These are phyloP conservation scores for Anisognathus igniventris DNA, from an alignment of 2,797 vertebrate genomes.

Conservation along the genomic window DNA sequence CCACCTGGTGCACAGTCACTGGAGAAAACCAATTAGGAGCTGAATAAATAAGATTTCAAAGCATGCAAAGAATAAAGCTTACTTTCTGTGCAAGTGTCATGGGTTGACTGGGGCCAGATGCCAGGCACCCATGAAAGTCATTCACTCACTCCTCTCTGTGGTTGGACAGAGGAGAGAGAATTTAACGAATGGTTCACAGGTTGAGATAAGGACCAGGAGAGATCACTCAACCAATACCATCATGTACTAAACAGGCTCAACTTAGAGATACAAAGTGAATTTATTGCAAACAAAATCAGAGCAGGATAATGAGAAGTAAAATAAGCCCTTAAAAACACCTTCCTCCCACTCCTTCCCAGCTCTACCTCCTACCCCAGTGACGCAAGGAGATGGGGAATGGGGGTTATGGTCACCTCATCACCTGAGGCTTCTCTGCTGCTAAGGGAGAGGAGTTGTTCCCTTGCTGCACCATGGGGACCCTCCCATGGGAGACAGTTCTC, in stretches of 20 bases:
- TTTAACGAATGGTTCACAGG: accelerated
- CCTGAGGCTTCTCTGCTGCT: background rate
- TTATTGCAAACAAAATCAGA: background rate
- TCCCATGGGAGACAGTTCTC: background rate
- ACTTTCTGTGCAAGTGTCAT: background rate
- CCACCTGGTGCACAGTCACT: background rate
- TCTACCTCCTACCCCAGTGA: background rate
- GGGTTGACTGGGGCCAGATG: background rate
- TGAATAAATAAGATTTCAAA: background rate
- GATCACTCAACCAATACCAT: background rate
- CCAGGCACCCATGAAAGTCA: accelerated
- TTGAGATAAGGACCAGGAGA: background rate
- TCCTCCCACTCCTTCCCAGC: background rate
- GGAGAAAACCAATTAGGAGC: background rate
- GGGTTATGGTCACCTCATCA: background rate
- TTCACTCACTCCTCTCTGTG: background rate
- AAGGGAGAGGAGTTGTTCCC: background rate
- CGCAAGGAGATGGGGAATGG: accelerated
- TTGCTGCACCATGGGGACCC: background rate
- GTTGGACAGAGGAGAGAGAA: background rate
- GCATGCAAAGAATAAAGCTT: background rate
- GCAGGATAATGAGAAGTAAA: background rate
- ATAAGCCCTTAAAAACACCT: background rate
- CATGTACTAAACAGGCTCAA: background rate
- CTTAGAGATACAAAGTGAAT: background rate